These are phyloP conservation scores for Urocolius indicus DNA, from an alignment of 2,113 vertebrate genomes.

Conservation along the genomic window DNA sequence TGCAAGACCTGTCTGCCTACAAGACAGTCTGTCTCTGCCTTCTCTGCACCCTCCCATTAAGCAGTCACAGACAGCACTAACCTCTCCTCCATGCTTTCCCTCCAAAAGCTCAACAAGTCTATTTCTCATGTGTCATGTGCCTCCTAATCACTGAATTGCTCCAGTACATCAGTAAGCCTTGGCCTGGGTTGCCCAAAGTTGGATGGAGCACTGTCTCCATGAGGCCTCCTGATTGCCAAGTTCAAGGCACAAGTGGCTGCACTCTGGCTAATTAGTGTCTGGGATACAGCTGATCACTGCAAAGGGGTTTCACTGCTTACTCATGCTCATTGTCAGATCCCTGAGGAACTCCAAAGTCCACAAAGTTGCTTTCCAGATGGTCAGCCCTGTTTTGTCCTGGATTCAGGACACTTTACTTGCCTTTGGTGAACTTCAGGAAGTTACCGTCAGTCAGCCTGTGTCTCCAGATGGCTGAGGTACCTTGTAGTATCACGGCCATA, in stretches of 20 bases:
- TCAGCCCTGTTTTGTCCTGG: background rate
- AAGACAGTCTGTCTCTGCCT: background rate
- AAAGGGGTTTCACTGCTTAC: background rate
- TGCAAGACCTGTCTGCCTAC: background rate
- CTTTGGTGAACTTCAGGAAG: background rate
- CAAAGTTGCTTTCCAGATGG: background rate
- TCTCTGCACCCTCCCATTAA: background rate
- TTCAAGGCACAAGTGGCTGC: accelerated
- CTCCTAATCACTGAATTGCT: background rate
- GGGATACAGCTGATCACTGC: background rate
- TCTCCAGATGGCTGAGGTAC: background rate
- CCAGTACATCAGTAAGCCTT: background rate
- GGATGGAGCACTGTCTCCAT: background rate
- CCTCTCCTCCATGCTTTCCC: background rate
- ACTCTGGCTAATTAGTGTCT: background rate
- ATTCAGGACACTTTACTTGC: background rate
- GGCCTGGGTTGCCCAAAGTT: background rate
- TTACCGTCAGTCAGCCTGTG: background rate
- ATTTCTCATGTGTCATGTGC: background rate
- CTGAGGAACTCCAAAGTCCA: background rate
- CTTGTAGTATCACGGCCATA: background rate
- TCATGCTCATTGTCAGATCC: background rate
- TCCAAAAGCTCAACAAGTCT: background rate
- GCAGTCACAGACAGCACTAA: background rate
- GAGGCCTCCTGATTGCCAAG: background rate